Evolutionary conservation across 2,113 vertebrate species (phyloP), one percentile per base, ranked within the genome.

Genomic region (Petrocephalus zakoni): DNA sequence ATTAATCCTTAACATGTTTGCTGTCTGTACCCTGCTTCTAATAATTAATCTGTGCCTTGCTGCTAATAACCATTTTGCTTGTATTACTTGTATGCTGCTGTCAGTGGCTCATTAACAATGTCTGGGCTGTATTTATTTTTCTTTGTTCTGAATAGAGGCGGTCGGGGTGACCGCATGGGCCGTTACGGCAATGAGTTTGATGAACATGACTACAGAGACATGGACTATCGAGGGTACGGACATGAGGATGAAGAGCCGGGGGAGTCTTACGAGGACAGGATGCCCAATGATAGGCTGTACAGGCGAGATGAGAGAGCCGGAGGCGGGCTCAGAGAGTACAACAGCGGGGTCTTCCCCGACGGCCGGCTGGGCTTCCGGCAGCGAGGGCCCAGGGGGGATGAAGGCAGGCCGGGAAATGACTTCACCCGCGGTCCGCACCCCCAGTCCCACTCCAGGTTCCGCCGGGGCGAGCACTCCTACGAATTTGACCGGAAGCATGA

Each of bases 191-290:
- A 95, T 87, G 92, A 92, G 49, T 91, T 91, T 17, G 94, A 93
- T 2, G 96, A 97, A 86, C 96, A 97, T 49, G 97, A 97, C 91
- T 97, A 97, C 88, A 93, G 95, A 52, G 97, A 98, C 88, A 97
- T 97, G 96, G 97, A 97, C 89, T 96, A 97, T 84, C 90, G 95
- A n/a, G 94, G 90, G 15, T 95, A 94, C 86, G 92, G 93, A 19
- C 94, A 94, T 85, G 95, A 95, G 29, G 92, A 94, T 0, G 93
- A 93, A n/a, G 92, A 94, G 58, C 29, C 85, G 15, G 91, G 90
- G 58, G 0, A 87, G 29, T 92, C 75, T 29, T 92, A 92, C 88
- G 93, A 96, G 21, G 91, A 92, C 72, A 93, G 94, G 53, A 92
- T 92, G 0, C 93, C 94, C 0, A 94, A 92, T 0, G 95, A 95